Percentiles rank a stretch among this genome's conserved stretches.
phyloP scores from a whole-genome alignment of 2,113 vertebrate species.

The Festucalex cinctus region DNA sequence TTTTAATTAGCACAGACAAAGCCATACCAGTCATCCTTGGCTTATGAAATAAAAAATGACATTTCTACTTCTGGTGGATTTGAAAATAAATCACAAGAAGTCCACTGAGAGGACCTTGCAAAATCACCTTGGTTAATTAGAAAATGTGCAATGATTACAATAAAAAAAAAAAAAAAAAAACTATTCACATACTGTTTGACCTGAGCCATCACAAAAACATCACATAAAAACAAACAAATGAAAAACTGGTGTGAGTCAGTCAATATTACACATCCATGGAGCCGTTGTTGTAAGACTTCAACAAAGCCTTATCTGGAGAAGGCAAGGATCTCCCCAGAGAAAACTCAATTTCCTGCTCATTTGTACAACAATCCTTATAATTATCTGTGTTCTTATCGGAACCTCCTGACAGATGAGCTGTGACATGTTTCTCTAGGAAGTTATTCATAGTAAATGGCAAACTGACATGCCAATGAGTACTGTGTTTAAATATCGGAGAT shows the following conservation, averaged over 20 bases:
- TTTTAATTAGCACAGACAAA: constrained; percentile 31
- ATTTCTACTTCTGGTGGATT: constrained; percentile 23
- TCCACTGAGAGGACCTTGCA: background rate
- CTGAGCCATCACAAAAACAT: constrained; percentile 17
- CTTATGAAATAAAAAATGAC: constrained; percentile 33
- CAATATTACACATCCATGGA: constrained; percentile 47
- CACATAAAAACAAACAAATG: constrained; percentile 37
- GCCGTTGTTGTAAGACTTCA: constrained; percentile 46
- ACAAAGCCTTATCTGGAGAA: constrained; percentile 53
- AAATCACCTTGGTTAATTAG: constrained; percentile 9
- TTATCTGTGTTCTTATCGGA: constrained; percentile 53
- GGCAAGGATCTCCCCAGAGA: constrained; percentile 52
- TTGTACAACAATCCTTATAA: constrained; percentile 53
- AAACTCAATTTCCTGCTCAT: constrained; percentile 64
- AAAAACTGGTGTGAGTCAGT: constrained; percentile 28
- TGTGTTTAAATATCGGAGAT: background rate
- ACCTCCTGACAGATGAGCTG: constrained; percentile 31
- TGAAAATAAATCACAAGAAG: constrained; percentile 15
- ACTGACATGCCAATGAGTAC: constrained; percentile 21
- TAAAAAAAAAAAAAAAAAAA: background rate
- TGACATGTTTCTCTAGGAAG: constrained; percentile 14
- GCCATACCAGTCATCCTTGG: constrained; percentile 25
- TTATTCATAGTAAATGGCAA: constrained; percentile 36
- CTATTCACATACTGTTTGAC: constrained; percentile 20
- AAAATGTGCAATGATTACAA: constrained; percentile 11